Evolutionary conservation across 2,113 vertebrate species (phyloP).

Genomic region (Illadopsis cleaveri): DNA sequence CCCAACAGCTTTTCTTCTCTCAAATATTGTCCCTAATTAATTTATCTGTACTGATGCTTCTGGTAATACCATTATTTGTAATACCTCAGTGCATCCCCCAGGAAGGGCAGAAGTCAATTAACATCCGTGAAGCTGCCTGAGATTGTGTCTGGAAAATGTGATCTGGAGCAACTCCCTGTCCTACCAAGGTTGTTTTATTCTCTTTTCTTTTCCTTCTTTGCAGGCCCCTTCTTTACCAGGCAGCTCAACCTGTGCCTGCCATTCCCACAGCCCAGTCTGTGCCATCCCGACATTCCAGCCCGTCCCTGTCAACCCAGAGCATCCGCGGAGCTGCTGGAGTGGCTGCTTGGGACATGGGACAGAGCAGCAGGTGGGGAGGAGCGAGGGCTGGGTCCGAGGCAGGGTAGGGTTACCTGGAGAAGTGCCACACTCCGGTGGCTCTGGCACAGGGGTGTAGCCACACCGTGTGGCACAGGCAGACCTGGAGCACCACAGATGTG

Average conservation of each 20-base stretch:
- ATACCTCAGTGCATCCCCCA: constrained; percentile 16
- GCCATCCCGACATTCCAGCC: not conserved
- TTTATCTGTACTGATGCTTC: not conserved
- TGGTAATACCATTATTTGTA: constrained; percentile 54
- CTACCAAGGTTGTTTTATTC: not conserved
- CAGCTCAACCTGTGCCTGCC: not conserved
- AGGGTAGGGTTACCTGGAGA: not conserved
- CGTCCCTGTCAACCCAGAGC: rapidly evolving
- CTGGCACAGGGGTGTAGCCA: not conserved
- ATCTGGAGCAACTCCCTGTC: not conserved
- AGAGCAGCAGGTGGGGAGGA: rapidly evolving
- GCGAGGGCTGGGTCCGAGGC: not conserved
- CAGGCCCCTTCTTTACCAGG: not conserved
- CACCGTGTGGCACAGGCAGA: rapidly evolving
- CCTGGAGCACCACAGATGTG: not conserved
- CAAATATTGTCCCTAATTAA: constrained; percentile 47
- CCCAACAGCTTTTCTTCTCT: not conserved
- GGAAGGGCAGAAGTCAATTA: constrained; percentile 54
- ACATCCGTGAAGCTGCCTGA: constrained; percentile 34
- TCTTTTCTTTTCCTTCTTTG: not conserved
- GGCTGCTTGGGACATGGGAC: rapidly evolving
- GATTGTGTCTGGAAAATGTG: constrained; percentile 27
- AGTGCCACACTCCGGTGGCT: not conserved
- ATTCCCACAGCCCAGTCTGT: not conserved
- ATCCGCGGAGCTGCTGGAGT: rapidly evolving